Base-by-base conservation (phyloP, 2,797 vertebrate species). In the Pipistrellus pipistrellus region DNA sequence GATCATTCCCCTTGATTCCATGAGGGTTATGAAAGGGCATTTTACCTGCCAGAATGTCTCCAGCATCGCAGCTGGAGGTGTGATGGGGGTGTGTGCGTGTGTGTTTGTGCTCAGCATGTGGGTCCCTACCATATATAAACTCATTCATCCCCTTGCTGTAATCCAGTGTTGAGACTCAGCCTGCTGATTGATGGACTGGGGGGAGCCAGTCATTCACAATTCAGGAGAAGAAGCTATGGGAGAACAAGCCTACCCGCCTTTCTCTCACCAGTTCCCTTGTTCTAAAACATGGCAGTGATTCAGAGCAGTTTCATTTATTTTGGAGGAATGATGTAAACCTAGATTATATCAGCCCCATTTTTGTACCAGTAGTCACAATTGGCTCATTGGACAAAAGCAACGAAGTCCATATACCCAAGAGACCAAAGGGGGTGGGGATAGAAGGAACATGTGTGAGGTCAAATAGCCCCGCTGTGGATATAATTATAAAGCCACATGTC, bases 151-250 rank as follows among this genome's bases (percentile, higher is more conserved):
- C 82, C 51, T 64, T n/a, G 57, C 87, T 68, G 1, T 73, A 69
- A 83, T 92, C 90, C 76, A 96, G 17, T 57, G 30, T 81, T 76
- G 55, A 46, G 72, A 38, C 55, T 51, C 18, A 0, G n/a, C 69
- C 78, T 88, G 71, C 62, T 53, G 83, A 53, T 2, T 48, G 68
- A 53, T 38, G 51, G 23, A 21, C 32, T 68, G 18, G 32, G 86
- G 66, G 76, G 76, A 95, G 77, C 93, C 81, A 85, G 64, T 72
- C 66, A 91, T 96, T 92, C 81, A 86, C 55, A 44, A 38, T 93
- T 94, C 68, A 92, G 85, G 72, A 76, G 75, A 81, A 68, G 85
- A 64, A 46, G 15, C 86, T 72, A 6, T 48, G 9, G 41, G 23
- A 75, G 48, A 62, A 48, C 55, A 93, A 85, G 78, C 46, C 57